Base-by-base conservation (phyloP, 2,113 vertebrate genomes). In the Murina feae region DNA sequence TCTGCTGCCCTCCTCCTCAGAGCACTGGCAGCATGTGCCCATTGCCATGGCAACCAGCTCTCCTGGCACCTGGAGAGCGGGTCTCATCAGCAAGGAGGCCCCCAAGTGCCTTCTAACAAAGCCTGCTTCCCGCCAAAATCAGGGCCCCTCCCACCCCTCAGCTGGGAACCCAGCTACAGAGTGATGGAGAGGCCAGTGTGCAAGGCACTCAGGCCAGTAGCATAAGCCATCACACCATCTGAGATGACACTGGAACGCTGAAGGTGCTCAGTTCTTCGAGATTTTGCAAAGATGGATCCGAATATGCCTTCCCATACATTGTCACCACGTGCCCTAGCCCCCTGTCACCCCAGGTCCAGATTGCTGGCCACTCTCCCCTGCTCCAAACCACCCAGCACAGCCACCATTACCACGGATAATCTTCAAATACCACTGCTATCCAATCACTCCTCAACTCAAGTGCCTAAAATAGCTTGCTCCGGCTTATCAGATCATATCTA, bases 11-110 rank as follows among this genome's bases (percentile, higher is more conserved):
- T 96, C 95, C 94, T 94, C 97, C 97, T 92, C 96, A 97, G 95
- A 95, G 96, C 97, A 97, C 97, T 96, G 97, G 98, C 95, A 97
- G 98, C 94, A 84, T 86, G 86, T 83, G 85, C 79, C 92, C 93
- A 87, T 80, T 92, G 84, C 87, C 95, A 93, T 82, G 91, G 93
- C 80, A 97, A 97, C 94, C 49, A 92, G 89, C 74, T 96, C 85
- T 92, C 82, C 69, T 7, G 11, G 86, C 79, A 95, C 93, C 95
- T 92, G 39, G 78, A 93, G 51, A 93, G 42, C 0, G 0, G 55
- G 63, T 78, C 91, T 93, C 88, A 68, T 76, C 78, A 92, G 82
- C 69, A 51, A 91, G 7, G 2, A 89, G 78, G 17, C 20, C 78
- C 42, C 80, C 55, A 32, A 37, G 9, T 78, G 74, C 60, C 78